Percentiles rank a stretch among this genome's conserved stretches.
Conservation (phyloP, 2,888 invertebrate genomes). For the Pharmacophagus antenor region DNA sequence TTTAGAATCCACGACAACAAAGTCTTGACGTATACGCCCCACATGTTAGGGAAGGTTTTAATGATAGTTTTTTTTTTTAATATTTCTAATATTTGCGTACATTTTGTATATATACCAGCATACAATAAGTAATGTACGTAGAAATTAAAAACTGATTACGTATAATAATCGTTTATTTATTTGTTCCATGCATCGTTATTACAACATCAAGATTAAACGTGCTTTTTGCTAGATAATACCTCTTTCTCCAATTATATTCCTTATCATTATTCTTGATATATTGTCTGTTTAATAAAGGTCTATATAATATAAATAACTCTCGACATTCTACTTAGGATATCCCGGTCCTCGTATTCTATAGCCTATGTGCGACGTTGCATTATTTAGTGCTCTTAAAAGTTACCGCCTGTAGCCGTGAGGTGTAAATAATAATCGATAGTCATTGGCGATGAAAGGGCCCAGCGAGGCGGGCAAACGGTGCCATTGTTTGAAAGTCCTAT, state of each 20-base stretch:
- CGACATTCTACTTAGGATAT: not conserved
- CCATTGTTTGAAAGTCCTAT: conserved; percentile 31
- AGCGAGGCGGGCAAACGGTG: conserved; percentile 18
- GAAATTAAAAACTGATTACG: too few species aligned
- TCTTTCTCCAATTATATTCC: not conserved
- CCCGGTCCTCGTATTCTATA: not conserved
- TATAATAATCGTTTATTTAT: too few species aligned
- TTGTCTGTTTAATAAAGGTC: not conserved
- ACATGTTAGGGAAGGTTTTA: too few species aligned
- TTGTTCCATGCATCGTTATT: too few species aligned
- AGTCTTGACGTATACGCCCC: too few species aligned
- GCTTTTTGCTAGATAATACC: too few species aligned
- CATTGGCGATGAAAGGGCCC: conserved; percentile 16
- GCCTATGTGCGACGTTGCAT: not conserved
- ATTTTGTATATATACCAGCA: too few species aligned
- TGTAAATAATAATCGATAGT: conserved; percentile 26
- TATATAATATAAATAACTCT: not conserved
- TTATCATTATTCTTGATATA: not conserved
- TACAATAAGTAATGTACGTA: too few species aligned
- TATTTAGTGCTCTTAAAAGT: not conserved
- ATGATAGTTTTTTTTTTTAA: too few species aligned
- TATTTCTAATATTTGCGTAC: too few species aligned
- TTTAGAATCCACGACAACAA: too few species aligned
- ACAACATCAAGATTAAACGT: too few species aligned
- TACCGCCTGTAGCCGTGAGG: conserved; percentile 7